phyloP scores from a whole-genome alignment of 92 coral and sea anemone genomes.

The Actinostola sp. region DNA sequence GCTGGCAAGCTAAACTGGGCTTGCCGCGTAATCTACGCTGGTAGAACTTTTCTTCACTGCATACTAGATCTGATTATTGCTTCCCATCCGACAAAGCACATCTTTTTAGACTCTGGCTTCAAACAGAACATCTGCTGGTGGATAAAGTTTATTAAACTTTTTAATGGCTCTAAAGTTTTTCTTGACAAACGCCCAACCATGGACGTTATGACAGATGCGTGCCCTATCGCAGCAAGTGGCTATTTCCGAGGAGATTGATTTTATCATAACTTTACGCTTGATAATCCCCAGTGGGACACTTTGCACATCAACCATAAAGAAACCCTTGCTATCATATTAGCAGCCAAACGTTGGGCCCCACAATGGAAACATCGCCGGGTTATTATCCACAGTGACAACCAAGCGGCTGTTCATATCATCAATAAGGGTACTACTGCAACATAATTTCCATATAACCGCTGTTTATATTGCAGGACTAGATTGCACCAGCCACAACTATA shows the following conservation, averaged over 20 bases:
- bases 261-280: conserved; percentile 1
- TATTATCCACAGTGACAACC: conserved; percentile 31
- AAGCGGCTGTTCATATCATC: conserved; percentile 24
- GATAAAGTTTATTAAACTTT: neutral
- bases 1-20: too few species aligned
- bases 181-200: neutral
- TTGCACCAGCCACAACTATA: conserved; percentile 8
- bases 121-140: too few species aligned
- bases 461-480: conserved; percentile 22
- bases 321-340: too few species aligned
- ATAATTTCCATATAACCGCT: conserved; percentile 19
- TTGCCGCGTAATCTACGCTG: too few species aligned
- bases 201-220: neutral
- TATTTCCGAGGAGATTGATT: conserved; percentile 18
- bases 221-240: conserved; percentile 21
- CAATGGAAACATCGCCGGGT: too few species aligned
- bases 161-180: conserved; percentile 21
- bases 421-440: conserved; percentile 18
- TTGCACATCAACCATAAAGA: conserved; percentile 19
- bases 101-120: too few species aligned
- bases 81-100: too few species aligned
- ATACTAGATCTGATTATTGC: too few species aligned
- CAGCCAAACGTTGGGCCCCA: too few species aligned
- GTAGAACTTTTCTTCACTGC: too few species aligned
- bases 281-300: neutral